Conservation (phyloP, 2,888 invertebrate genomes). For the Drosophila borborema region DNA sequence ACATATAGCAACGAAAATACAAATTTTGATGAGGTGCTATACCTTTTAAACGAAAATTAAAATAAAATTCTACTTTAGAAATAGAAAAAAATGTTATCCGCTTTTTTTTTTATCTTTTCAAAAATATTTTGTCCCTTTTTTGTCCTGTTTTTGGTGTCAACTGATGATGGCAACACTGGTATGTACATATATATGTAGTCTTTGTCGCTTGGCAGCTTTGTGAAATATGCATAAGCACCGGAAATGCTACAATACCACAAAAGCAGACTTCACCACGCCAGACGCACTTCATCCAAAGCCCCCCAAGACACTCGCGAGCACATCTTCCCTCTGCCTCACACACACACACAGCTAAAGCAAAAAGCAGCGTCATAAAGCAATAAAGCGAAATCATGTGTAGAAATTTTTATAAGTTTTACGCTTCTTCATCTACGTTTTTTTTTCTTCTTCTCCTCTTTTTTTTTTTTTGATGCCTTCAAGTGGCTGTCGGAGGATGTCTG, state of each 20-base stretch:
- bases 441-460: neutral
- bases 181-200: neutral
- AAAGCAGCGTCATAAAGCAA: conserved; percentile 82
- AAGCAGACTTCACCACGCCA: conserved; percentile 12
- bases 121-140: no score
- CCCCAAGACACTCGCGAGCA: neutral
- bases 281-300: neutral
- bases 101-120: no score
- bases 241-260: conserved; percentile 5
- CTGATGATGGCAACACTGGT: no score
- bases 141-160: no score
- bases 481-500: conserved; percentile 4
- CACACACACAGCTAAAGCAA: conserved; percentile 15
- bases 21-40: no score
- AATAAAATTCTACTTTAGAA: no score
- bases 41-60: no score
- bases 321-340: neutral
- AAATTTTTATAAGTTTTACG: conserved; percentile 83
- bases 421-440: conserved; percentile 13
- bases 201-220: conserved; percentile 20
- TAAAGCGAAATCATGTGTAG: conserved; percentile 85
- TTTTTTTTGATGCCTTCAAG: conserved; percentile 29
- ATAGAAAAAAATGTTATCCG: no score
- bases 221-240: conserved; percentile 60
- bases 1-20: no score